Conservation (phyloP, 1,140 invertebrate genomes). For the Atopsyche davidsoni region DNA sequence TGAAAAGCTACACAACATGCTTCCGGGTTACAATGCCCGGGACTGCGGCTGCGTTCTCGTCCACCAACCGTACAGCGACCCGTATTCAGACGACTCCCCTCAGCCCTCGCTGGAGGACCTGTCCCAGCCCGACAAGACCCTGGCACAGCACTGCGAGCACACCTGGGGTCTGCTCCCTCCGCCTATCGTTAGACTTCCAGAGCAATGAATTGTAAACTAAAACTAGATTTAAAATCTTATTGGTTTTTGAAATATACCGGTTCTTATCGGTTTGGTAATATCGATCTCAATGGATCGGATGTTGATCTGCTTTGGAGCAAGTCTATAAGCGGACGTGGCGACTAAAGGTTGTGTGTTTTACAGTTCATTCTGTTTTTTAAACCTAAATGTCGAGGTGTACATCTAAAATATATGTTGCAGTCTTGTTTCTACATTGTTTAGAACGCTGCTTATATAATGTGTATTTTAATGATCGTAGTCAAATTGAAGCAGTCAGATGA, state of each 20-base stretch:
- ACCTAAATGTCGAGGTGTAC: too few species aligned
- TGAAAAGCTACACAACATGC: conserved; percentile 46
- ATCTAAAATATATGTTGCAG: too few species aligned
- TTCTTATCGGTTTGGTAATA: too few species aligned
- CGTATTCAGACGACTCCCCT: conserved; percentile 41
- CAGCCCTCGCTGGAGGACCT: conserved; percentile 40
- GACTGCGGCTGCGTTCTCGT: conserved; percentile 52
- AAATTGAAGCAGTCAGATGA: too few species aligned
- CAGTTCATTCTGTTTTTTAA: too few species aligned
- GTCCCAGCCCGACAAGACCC: conserved; percentile 44
- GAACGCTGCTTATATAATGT: too few species aligned
- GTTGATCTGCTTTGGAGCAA: too few species aligned
- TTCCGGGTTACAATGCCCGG: conserved; percentile 39
- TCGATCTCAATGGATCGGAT: too few species aligned
- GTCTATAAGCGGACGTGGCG: too few species aligned
- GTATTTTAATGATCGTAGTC: too few species aligned
- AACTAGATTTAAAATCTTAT: neutral
- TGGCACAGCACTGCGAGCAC: conserved; percentile 52
- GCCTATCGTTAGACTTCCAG: conserved; percentile 52
- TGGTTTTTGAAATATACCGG: neutral
- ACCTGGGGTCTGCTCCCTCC: conserved; percentile 47
- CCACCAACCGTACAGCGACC: conserved; percentile 45
- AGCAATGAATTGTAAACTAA: conserved; percentile 42
- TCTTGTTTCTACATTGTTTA: too few species aligned
- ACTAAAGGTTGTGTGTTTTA: too few species aligned